Evolutionary conservation across 2,113 vertebrate genomes (phyloP), one percentile per base, ranked within the genome.

Genomic region (Platysternon megacephalum): DNA sequence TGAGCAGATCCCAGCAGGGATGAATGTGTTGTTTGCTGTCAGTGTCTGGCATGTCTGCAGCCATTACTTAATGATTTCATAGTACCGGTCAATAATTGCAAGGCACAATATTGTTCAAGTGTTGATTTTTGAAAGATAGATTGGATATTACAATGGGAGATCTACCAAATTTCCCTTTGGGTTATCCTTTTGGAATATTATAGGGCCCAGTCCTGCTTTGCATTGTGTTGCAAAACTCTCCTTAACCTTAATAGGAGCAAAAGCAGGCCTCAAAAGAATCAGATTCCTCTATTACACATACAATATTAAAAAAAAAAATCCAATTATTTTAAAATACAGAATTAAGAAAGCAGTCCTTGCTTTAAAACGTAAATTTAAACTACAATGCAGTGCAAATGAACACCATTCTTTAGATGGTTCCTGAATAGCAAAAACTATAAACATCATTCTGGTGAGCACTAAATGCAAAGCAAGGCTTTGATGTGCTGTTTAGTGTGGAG

Each of bases 41-140:
- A 94, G 88, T 94, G 88, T 46, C 68, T 97, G 97, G 84, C 79
- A 91, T 8, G n/a, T 97, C 87, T 96, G 93, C 78, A 97, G 93
- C 78, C 85, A 61, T 91, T 95, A 82, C 96, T 96, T 96, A 89
- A 94, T 14, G 29, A 85, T 91, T 93, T 97, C 83, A 39, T 89
- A 89, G 83, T 65, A 52, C 4, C 17, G 80, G 86, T 96, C 95
- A 95, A 88, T 98, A 88, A 84, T 78, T 92, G 76, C 88, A 95
- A 95, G 94, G 87, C 85, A 91, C 65, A 92, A 88, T 87, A 85
- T 29, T 80, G 90, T 96, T 82, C 32, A 65, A 42, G 5, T 76
- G 2, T 26, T 85, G 46, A 86, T 76, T 83, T 39, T 48, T 19
- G 8, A 85, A 65, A 35, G 68, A 42, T 85, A 24, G 4, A 48